Base-by-base conservation (phyloP, 1,140 invertebrate genomes). In the Diorhabda carinulata region DNA sequence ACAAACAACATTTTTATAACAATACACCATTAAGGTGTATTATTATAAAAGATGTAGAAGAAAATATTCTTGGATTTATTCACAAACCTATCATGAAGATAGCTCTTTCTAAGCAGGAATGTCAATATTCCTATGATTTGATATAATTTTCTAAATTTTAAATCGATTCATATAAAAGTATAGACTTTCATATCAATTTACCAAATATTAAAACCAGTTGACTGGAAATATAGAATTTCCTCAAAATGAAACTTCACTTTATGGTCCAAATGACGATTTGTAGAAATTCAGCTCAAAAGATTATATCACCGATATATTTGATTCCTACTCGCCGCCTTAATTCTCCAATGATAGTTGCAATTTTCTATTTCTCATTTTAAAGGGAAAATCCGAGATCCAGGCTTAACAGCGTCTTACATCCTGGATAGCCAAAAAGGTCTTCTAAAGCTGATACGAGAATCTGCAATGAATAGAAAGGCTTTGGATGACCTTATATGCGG, bases 351-450 rank as follows among this genome's bases (percentile, higher is more conserved):
- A n/a, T 52, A 52, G 47, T 52, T 52, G n/a, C 47, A 52, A 6
- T 52, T 52, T 52, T 52, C 47, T 52, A 52, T 52, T 52, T n/a
- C 6, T 52, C 47, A n/a, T 52, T 52, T 52, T n/a, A n/a, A n/a
- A 52, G 47, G 47, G 47, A 2, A 52, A 52, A 52, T 52, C 47
- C 47, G 6, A n/a, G 47, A 52, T 4, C 6, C 6, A 52, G 47
- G 47, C 47, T 52, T 52, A 52, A 52, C 47, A 52, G 47, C 47
- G 47, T 52, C 47, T 52, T 52, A 52, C 47, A 52, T 52, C 47
- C 2, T 8, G n/a, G 47, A 6, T n/a, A 52, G 47, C 6, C 47
- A 8, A 52, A 52, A 52, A 52, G 47, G 47, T 6, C 47, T 52
- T 52, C 47, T 6, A 52, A n/a, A n/a, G 6, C 47, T 52, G 47